phyloP scores from a whole-genome alignment of 2,888 invertebrate genomes.

The Sinhomidia bicolor region DNA sequence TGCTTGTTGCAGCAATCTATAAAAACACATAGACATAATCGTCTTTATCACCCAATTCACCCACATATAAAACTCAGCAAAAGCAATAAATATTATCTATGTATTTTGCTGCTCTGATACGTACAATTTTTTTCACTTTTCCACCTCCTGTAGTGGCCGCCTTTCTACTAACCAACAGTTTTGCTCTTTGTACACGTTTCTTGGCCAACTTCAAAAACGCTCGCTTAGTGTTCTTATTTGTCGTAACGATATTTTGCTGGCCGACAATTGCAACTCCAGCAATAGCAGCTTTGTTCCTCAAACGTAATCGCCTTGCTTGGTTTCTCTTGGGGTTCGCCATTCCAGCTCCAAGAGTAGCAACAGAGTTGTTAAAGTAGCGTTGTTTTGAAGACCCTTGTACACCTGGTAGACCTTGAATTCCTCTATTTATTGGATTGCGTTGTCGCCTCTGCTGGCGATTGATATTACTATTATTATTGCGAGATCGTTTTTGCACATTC shows the following conservation, averaged over 20 bases:
- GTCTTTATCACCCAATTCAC: no score
- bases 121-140: constrained; percentile 61
- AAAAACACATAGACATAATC: background rate
- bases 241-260: background rate
- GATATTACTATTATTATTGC: no score
- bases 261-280: background rate
- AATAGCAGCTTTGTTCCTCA: background rate
- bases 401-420: background rate
- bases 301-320: constrained; percentile 20
- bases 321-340: constrained; percentile 28
- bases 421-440: background rate
- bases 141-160: constrained; percentile 24
- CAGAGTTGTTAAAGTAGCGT: constrained; percentile 41
- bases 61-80: no score
- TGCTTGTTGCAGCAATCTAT: constrained; percentile 37
- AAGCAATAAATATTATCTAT: no score
- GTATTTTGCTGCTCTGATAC: no score
- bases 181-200: constrained; percentile 74
- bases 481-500: constrained; percentile 13
- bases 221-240: constrained; percentile 47
- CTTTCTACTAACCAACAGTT: constrained; percentile 62
- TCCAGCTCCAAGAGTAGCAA: background rate
- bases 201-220: constrained; percentile 71
- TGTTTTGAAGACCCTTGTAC: constrained; percentile 54
- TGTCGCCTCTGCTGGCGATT: constrained; percentile 53